A percentile compares a stretch with the other conserved stretches of the same genome.
These are phyloP conservation scores for Nemurella pictetii DNA, from an alignment of 2,888 invertebrate genomes.

Conservation along the genomic window DNA sequence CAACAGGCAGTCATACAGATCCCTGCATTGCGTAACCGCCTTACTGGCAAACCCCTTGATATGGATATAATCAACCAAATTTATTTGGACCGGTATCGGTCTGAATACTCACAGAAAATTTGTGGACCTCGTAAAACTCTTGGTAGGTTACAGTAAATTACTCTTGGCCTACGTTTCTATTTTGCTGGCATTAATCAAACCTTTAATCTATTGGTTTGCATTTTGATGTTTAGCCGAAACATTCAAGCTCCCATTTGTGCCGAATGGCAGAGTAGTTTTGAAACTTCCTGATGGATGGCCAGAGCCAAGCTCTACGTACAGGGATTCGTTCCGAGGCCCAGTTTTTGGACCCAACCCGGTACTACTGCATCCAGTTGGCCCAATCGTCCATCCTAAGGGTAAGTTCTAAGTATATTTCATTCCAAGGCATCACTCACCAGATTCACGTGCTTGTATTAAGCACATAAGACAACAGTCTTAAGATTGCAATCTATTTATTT, in stretches of 20 bases:
- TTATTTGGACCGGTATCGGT: neutral
- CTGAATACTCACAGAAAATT: neutral
- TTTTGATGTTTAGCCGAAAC: neutral
- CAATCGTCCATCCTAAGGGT: neutral
- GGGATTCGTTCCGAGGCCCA: neutral
- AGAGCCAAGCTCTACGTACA: neutral
- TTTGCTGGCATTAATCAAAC: neutral
- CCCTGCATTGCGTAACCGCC: neutral
- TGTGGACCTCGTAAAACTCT: neutral
- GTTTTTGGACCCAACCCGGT: neutral
- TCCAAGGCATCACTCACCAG: neutral
- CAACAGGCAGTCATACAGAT: neutral
- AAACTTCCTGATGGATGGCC: neutral
- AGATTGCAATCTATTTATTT: neutral
- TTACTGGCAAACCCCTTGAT: neutral
- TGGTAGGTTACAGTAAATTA: neutral
- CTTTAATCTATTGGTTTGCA: neutral
- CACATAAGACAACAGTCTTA: too few relatives aligned
- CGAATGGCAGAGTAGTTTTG: neutral
- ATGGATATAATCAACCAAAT: neutral
- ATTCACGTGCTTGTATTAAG: neutral
- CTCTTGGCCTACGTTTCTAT: too few relatives aligned
- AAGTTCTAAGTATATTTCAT: neutral
- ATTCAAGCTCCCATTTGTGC: neutral
- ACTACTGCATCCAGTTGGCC: neutral